Evolutionary conservation across 1,140 invertebrate species (phyloP), one percentile per base, ranked within the genome.

Genomic region (Sarcophaga peregrina): DNA sequence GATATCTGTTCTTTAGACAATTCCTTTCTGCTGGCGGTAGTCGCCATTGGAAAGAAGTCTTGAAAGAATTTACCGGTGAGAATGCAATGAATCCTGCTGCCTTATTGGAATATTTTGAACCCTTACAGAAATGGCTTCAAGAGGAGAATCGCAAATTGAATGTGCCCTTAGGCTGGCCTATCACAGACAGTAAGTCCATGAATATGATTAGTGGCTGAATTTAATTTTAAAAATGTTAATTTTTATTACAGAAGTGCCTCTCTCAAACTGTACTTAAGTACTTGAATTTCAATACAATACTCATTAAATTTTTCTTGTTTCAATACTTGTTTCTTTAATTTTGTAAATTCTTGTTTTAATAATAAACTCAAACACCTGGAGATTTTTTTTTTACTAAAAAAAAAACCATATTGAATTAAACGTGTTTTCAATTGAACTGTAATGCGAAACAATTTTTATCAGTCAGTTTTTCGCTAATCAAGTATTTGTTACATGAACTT

Each of bases 41-140:
- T 6, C 89, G 90, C 83, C 93, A 92, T 11, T 95, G 94, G 94
- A 91, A 91, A 48, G 91, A 93, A 48, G 91, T 91, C 0, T 85
- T 95, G 84, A 86, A 91, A 82, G 86, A 91, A 52, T 89, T 95
- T 48, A 95, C 94, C 0, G 92, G 92, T 37, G 88, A 91, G 48
- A 87, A 84, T 6, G 87, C 91, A 84, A 91, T 94, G 86, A 89
- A 91, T 86, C 90, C 90, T 0, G 62, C 85, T 45, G 89, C 90
- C 3, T 48, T 91, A 0, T 54, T 91, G 13, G 89, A 91, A 82
- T 91, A 91, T 78, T 91, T 91, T 83, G 85, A 90, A 54, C 91
- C 91, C 4, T 86, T 91, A 0, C 85, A 85, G 72, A 85, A 90
- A 74, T 91, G 88, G 86, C 85, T 91, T 13, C 85, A 88, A 52